Evolutionary conservation across 2,797 vertebrate species (phyloP).

Genomic region (Parauchenoglanis ngamensis): DNA sequence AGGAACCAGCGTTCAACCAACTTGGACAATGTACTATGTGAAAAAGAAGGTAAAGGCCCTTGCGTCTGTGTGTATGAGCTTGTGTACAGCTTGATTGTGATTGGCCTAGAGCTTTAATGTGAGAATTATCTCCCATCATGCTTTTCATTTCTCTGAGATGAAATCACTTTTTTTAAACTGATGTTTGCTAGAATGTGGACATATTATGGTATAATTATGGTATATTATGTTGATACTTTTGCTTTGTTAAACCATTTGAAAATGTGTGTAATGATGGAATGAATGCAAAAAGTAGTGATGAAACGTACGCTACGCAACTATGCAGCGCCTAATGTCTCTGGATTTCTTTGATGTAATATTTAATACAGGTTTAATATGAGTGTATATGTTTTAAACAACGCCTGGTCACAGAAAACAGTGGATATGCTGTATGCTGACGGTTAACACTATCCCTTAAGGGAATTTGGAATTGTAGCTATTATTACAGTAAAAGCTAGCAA

Average conservation of each 20-base stretch:
- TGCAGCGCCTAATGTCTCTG: not conserved
- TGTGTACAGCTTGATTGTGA: constrained; percentile 20
- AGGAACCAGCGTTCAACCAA: constrained; percentile 30
- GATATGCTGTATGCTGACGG: not conserved
- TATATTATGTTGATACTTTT: not conserved
- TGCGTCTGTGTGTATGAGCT: constrained; percentile 6
- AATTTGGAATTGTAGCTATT: not conserved
- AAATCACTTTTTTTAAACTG: not conserved
- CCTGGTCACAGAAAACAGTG: not conserved
- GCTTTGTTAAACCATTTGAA: no score
- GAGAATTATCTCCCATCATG: constrained; percentile 15
- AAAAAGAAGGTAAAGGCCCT: constrained; percentile 74
- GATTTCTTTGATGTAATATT: not conserved
- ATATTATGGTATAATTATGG: no score
- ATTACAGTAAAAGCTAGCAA: constrained; percentile 15
- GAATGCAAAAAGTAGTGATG: not conserved
- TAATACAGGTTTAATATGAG: not conserved
- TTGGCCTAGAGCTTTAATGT: constrained; percentile 22
- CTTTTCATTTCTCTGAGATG: constrained; percentile 18
- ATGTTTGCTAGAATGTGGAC: not conserved
- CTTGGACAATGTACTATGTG: constrained; percentile 75
- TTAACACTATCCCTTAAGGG: not conserved
- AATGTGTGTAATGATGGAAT: not conserved
- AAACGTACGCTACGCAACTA: not conserved
- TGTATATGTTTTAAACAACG: not conserved